Evolutionary conservation across 2,888 invertebrate species (phyloP).

Genomic region (Polietes domitor): DNA sequence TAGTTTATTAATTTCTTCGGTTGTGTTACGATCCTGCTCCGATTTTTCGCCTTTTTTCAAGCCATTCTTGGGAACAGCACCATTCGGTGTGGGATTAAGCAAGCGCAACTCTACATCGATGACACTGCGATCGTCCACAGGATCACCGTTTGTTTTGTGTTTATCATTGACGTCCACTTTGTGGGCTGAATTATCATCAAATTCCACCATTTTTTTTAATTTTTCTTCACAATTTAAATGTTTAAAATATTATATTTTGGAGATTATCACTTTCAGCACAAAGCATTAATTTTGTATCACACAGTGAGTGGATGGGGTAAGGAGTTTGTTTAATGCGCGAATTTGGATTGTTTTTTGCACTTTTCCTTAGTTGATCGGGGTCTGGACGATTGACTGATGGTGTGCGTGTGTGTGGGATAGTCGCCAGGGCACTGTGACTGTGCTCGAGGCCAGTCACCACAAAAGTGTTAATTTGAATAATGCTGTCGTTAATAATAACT

Average conservation of each 20-base stretch:
- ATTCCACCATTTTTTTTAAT: conserved; percentile 69
- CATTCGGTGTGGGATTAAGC: conserved; percentile 68
- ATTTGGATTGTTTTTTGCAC: neutral
- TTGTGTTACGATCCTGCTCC: conserved; percentile 75
- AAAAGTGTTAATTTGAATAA: conserved; percentile 51
- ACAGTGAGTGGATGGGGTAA: too few species aligned
- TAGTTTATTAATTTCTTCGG: conserved; percentile 81
- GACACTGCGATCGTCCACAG: conserved; percentile 57
- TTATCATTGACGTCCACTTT: conserved; percentile 36
- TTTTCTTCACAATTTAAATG: conserved; percentile 35
- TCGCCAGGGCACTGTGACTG: conserved; percentile 31
- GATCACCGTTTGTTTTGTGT: conserved; percentile 32
- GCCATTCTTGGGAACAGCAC: conserved; percentile 60
- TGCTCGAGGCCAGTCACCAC: conserved; percentile 37
- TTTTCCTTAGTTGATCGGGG: too few species aligned
- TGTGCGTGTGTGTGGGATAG: neutral
- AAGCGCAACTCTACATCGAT: conserved; percentile 71
- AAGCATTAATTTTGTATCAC: neutral
- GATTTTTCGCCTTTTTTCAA: conserved; percentile 72
- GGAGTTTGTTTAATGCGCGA: neutral
- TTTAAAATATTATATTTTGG: neutral
- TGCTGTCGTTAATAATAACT: conserved; percentile 53
- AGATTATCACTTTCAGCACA: conserved; percentile 14
- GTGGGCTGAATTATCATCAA: conserved; percentile 51
- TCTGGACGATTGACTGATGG: too few species aligned